Evolutionary conservation across 2,797 vertebrate species (phyloP).

Genomic region (Tokudaia tokunoshimensis): DNA sequence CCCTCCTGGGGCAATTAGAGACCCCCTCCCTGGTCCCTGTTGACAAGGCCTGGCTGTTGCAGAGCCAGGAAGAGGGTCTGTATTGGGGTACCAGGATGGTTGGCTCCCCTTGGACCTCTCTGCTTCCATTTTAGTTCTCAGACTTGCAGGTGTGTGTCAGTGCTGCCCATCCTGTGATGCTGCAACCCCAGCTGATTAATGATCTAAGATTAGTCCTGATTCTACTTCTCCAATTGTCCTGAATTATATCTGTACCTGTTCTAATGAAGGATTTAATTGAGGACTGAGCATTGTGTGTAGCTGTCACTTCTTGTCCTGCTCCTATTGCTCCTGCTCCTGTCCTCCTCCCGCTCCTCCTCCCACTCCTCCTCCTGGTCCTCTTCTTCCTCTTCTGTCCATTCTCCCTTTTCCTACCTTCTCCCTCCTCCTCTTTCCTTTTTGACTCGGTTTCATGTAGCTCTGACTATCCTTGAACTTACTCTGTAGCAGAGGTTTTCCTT

Average conservation of each 20-base stretch:
- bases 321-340: background rate
- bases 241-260: background rate
- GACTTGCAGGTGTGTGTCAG: background rate
- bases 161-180: background rate
- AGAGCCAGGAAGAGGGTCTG: background rate
- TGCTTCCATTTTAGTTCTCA: background rate
- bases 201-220: background rate
- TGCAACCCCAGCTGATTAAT: background rate
- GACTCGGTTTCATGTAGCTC: background rate
- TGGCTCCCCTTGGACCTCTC: background rate
- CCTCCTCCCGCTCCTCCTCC: background rate
- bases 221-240: background rate
- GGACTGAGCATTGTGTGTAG: background rate
- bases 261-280: background rate
- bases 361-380: background rate
- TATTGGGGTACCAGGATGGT: background rate
- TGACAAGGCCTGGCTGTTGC: background rate
- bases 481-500: background rate
- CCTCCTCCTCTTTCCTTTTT: background rate
- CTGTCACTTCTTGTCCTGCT: background rate
- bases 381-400: too few relatives aligned
- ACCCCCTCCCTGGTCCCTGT: background rate
- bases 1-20: background rate
- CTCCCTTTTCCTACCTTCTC: too few relatives aligned
- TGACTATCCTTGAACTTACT: background rate